Conservation (phyloP, 2,888 invertebrate species). For the Eurytoma californica region DNA sequence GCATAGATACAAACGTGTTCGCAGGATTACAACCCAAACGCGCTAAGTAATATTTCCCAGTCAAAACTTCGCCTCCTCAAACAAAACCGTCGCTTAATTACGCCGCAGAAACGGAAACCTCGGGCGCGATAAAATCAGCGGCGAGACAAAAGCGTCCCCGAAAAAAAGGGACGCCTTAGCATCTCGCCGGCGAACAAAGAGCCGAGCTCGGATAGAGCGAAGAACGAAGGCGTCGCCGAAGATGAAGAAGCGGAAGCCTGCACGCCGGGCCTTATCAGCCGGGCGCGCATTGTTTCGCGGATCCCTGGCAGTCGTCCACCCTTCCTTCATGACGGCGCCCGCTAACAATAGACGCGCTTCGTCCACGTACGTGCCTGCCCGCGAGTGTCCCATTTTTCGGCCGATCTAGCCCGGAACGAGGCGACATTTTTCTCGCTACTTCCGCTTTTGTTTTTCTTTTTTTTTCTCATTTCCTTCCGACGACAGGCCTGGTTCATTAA, state of each 20-base stretch:
- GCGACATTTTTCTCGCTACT: slow-evolving; percentile 15
- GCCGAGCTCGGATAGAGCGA: background rate
- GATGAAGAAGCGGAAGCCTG: background rate
- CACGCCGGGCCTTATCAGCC: slow-evolving; percentile 38
- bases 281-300: slow-evolving; percentile 32
- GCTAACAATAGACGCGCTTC: slow-evolving; percentile 39
- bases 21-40: too few species aligned
- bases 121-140: too few species aligned
- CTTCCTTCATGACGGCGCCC: slow-evolving; percentile 1
- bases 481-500: too few species aligned
- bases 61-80: too few species aligned
- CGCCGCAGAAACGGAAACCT: too few species aligned
- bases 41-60: too few species aligned
- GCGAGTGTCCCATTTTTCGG: slow-evolving; percentile 44
- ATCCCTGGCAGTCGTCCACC: slow-evolving; percentile 43
- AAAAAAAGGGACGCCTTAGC: background rate
- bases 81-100: too few species aligned
- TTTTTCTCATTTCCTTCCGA: too few species aligned
- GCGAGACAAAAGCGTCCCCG: background rate
- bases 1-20: too few species aligned
- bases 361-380: slow-evolving; percentile 35
- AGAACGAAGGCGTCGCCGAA: background rate
- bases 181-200: background rate
- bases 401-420: slow-evolving; percentile 3
- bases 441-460: background rate